phyloP scores from a whole-genome alignment of 2,113 vertebrate species.

The Oreotrochilus melanogaster region DNA sequence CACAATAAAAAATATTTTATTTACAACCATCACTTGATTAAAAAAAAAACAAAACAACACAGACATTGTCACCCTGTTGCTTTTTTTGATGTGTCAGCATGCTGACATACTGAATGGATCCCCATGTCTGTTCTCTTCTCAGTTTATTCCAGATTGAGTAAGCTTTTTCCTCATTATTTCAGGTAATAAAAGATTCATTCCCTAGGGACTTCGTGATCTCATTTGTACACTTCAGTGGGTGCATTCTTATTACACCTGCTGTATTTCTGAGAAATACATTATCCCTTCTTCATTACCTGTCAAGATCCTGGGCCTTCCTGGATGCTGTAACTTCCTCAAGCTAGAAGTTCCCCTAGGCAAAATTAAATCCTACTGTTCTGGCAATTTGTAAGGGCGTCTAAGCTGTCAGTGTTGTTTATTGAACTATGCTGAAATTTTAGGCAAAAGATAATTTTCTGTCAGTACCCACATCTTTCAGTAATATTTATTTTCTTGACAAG shows the following conservation, averaged over 20 bases:
- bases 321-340: not conserved
- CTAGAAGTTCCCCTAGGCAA: not conserved
- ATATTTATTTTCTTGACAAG: not conserved
- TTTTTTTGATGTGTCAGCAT: not conserved
- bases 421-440: not conserved
- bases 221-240: not conserved
- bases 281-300: not conserved
- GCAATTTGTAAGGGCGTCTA: not conserved
- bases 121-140: fast-evolving
- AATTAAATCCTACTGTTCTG: not conserved
- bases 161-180: not conserved
- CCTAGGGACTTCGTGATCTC: not conserved
- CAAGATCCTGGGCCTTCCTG: not conserved
- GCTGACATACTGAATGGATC: fast-evolving
- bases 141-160: not conserved
- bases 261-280: not conserved
- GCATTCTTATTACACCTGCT: not conserved
- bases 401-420: not conserved
- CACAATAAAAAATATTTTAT: not conserved
- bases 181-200: not conserved
- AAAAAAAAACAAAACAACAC: fast-evolving
- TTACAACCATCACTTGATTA: not conserved
- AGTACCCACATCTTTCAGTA: not conserved
- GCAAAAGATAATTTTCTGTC: not conserved
- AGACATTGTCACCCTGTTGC: not conserved